Base-by-base conservation (phyloP, 1,140 invertebrate genomes). In the Scaptomyza hsui region DNA sequence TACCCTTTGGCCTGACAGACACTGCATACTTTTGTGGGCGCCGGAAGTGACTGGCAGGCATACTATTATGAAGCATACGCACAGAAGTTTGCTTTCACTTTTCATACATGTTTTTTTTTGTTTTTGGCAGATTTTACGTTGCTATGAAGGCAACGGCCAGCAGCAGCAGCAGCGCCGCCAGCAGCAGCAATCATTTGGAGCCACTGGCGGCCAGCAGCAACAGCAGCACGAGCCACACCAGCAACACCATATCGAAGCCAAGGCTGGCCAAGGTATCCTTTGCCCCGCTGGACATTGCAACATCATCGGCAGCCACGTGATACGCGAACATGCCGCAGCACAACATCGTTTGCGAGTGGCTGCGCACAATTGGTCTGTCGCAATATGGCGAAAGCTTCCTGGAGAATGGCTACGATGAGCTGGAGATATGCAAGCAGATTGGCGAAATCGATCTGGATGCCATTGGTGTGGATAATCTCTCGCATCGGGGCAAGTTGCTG, bases 401-500 rank as follows among this genome's bases (percentile, higher is more conserved):
- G 74, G 97, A 98, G 92, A 98, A 98, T 92, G 98, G 98, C 56
- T 99, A 98, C 93, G 97, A 98, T 92, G 97, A 98, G 92, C 93
- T 98, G 83, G 97, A 98, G 93, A 98, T 98, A 86, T 98, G 97
- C 92, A 98, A 98, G 92, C 97, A 98, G 92, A 97, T 98, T 90
- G 97, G 97, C 18, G 97, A 98, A 89, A 96, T 97, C 9, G 98
- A 99, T 92, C 92, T 98, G 82, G 97, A 98, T 91, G 97, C 97
- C 7, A 98, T 98, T 89, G 97, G 97, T 7, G 97, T 98, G 10
- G 94, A 96, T 47, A 97, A 97, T 90, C 94, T 94, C 47, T 93
- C 93, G 57, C 97, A 98, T 91, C 94, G 97, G 9, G 93, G 94
- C 48, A 93, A 95, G 35, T 92, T 99, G 55, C 92, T 98, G 67